Evolutionary conservation across 1,140 invertebrate genomes (phyloP), one percentile per base, ranked within the genome.

Genomic region (Contarinia nasturtii): DNA sequence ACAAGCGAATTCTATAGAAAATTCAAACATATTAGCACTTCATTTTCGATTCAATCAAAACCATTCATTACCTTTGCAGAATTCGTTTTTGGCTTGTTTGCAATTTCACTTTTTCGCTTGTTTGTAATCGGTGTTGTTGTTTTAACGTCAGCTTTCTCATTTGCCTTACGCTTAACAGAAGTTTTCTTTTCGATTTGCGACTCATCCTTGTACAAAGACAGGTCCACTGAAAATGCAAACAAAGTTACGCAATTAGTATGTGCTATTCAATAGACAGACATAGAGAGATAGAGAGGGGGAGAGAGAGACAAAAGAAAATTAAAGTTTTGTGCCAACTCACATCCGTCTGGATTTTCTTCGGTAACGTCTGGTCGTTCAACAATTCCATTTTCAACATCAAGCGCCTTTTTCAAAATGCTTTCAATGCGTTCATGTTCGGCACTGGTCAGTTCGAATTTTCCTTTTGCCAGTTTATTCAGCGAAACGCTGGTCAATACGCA

Each of bases 401-500:
- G 69, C 19, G 87, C 86, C 56, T 84, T 71, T 55, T 87, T 77
- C 37, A 92, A 67, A 52, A 92, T 89, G 62, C 82, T 89, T 55
- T 82, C 75, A 11, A 85, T 86, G 50, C 86, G 72, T 41, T 75
- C 69, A 46, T 77, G 66, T 65, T 92, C 88, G 27, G 74, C 71
- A 36, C 75, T 67, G 4, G 78, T 78, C 46, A 92, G 66, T 53
- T 73, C 65, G 59, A 75, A 85, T 27, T 58, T 64, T 61, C 79
- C 73, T 63, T 77, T 82, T 45, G 79, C 77, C 20, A 83, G 69
- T 57, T 78, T 76, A 17, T 77, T 73, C 59, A 93, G 67, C 53
- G 79, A 79, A 41, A 93, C 66, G 56, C 86, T 89, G 7, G 87
- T 90, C 52, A 93, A 66, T 64, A 90, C 82, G 68, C 82, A 86